Conservation (phyloP, 2,113 vertebrate species). For the Phalacrocorax brasilianus region DNA sequence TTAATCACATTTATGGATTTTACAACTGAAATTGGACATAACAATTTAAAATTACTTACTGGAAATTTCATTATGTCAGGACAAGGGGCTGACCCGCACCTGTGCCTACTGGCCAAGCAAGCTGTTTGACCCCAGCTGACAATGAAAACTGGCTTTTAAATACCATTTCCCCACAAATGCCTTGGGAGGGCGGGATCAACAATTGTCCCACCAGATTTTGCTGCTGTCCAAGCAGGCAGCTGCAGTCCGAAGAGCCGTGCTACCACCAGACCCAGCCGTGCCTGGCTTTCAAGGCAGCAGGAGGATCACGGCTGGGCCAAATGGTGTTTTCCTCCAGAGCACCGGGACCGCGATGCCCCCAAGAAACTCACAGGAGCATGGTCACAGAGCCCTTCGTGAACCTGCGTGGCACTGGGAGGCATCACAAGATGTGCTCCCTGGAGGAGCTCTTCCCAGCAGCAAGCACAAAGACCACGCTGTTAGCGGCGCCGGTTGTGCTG, state of each 20-base stretch:
- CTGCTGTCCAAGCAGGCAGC: neutral
- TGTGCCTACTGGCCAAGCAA: neutral
- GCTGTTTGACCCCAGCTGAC: neutral
- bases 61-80: neutral
- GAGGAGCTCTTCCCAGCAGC: neutral
- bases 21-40: neutral
- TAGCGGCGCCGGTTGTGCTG: neutral
- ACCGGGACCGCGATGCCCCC: too few species aligned
- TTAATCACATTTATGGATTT: neutral
- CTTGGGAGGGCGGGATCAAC: neutral
- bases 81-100: neutral
- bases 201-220: neutral
- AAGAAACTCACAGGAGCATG: neutral
- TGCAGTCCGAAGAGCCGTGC: neutral
- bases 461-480: neutral
- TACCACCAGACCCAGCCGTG: neutral
- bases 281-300: neutral
- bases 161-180: neutral
- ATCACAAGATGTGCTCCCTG: accelerated
- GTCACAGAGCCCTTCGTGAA: neutral
- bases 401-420: neutral
- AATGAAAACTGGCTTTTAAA: neutral
- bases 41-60: neutral
- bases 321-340: neutral
- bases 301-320: neutral